Evolutionary conservation across 2,888 invertebrate genomes (phyloP).

Genomic region (Ceramica pisi): DNA sequence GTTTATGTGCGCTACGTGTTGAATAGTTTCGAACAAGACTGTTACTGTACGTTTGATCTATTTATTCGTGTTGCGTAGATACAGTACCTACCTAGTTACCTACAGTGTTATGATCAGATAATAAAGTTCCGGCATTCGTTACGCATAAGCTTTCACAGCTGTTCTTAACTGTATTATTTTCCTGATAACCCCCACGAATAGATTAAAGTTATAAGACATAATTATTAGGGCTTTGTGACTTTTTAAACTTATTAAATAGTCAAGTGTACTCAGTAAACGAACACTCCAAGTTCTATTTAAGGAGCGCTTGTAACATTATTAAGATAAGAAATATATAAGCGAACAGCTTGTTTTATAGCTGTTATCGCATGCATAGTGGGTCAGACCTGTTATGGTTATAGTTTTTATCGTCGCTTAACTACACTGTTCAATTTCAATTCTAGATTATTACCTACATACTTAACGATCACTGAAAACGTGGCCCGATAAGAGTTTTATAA

Average conservation of each 20-base stretch:
- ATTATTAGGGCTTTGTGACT: constrained; percentile 10
- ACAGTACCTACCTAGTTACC: too few species aligned
- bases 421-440: constrained; percentile 76
- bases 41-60: constrained; percentile 51
- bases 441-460: constrained; percentile 73
- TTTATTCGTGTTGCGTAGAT: constrained; percentile 31
- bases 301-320: constrained; percentile 78
- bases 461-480: constrained; percentile 67
- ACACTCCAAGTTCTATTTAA: constrained; percentile 73
- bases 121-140: constrained; percentile 21
- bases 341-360: constrained; percentile 78
- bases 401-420: constrained; percentile 78
- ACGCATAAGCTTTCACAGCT: background rate
- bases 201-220: constrained; percentile 24
- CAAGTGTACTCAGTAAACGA: constrained; percentile 48
- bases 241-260: constrained; percentile 47
- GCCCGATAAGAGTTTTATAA: constrained; percentile 70
- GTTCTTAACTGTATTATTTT: constrained; percentile 14
- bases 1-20: constrained; percentile 36
- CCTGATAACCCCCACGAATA: constrained; percentile 40
- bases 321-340: constrained; percentile 79
- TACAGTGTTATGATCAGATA: constrained; percentile 39
- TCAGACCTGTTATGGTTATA: constrained; percentile 79
- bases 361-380: constrained; percentile 77
- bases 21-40: constrained; percentile 40